phyloP scores from a whole-genome alignment of 2,113 vertebrate species.

The Phaetusa simplex region DNA sequence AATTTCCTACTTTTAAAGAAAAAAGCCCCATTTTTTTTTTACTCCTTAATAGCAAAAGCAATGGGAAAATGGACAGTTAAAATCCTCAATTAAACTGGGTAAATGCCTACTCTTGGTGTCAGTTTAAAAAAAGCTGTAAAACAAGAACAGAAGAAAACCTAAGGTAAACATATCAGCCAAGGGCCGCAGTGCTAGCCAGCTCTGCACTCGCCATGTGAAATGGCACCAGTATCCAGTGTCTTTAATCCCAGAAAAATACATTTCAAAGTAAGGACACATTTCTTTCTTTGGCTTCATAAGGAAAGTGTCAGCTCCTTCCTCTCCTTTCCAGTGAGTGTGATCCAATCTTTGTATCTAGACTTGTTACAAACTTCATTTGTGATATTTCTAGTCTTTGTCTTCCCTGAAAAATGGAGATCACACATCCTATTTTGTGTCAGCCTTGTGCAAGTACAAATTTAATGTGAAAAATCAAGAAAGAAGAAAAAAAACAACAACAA shows the following conservation, averaged over 20 bases:
- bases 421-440: not conserved
- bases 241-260: not conserved
- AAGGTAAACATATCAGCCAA: not conserved
- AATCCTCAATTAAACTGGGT: not conserved
- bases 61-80: not conserved
- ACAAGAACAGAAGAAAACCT: not conserved
- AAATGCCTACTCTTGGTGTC: not conserved
- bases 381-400: not conserved
- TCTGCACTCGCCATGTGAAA: not conserved
- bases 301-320: not conserved
- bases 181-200: not conserved
- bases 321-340: not conserved
- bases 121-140: not conserved
- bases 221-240: not conserved
- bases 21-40: not conserved
- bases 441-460: not conserved
- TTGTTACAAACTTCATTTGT: not conserved
- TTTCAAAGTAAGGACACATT: not conserved
- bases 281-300: not conserved
- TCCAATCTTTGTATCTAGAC: not conserved
- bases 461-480: not conserved
- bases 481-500: not conserved
- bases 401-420: not conserved
- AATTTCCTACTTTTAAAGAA: not conserved
- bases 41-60: not conserved